Evolutionary conservation across 2,888 invertebrate species (phyloP).

Genomic region (Polydesmus complanatus): DNA sequence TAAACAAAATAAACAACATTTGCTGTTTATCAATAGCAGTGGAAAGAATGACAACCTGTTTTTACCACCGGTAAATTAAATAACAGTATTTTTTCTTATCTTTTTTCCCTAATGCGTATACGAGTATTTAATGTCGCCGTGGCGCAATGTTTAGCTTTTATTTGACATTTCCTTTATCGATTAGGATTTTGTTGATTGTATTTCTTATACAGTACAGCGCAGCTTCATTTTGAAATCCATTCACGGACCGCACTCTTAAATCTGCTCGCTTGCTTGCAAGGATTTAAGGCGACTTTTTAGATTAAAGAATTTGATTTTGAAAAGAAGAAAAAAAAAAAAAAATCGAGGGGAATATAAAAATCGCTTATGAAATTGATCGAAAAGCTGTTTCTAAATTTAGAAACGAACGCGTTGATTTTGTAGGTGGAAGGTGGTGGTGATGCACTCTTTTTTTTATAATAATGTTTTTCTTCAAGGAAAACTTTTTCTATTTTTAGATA

Average conservation of each 20-base stretch:
- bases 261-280: too few relatives aligned
- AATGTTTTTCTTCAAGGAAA: neutral
- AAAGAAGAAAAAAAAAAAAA: neutral
- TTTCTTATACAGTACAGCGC: neutral
- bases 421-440: neutral
- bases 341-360: too few relatives aligned
- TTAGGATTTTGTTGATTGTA: neutral
- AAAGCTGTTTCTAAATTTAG: slow-evolving; percentile 33
- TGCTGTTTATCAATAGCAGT: neutral
- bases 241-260: too few relatives aligned
- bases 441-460: neutral
- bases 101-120: too few relatives aligned
- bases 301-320: neutral
- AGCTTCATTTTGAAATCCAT: neutral
- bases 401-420: neutral
- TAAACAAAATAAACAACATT: slow-evolving; percentile 6
- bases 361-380: slow-evolving; percentile 37
- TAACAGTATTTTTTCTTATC: neutral
- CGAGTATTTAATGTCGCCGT: too few relatives aligned
- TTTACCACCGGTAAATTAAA: slow-evolving; percentile 4
- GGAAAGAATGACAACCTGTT: slow-evolving; percentile 9
- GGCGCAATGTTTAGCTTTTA: neutral
- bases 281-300: neutral
- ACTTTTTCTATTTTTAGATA: neutral
- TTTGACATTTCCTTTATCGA: neutral